Base-by-base conservation (phyloP, 2,888 invertebrate genomes). In the Pycnomerus fuliginosus region DNA sequence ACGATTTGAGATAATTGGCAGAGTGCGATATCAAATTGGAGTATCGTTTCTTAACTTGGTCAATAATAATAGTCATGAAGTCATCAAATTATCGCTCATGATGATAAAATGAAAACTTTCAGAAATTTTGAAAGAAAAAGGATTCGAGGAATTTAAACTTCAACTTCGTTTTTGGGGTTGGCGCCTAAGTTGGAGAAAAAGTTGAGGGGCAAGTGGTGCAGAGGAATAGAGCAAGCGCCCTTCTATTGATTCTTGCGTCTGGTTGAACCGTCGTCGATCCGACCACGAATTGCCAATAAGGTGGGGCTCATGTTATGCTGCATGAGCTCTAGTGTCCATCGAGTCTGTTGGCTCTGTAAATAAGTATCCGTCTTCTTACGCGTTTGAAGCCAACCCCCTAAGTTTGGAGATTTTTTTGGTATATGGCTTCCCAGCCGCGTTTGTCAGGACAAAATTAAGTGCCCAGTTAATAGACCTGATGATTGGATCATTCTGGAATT, bases 401-500 rank as follows among this genome's bases (percentile, higher is more conserved):
- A 24, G 44, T 35, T 43, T 50, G 48, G 44, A 29, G 40, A 32
- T 37, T 48, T 35, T 45, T 42, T 42, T 44, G 50, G 60, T 64
- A 52, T 62, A 64, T 64, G 64, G 62, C 61, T 59, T 56, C 58
- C 35, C 49, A 47, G 50, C 55, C 61, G 32, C 40, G 24, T 28
- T 40, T 37, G 49, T 55, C 34, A 33, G 24, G 23, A 32, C 46
- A 35, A 43, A 42, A 31, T 55, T 51, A 54, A 54, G 58, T 61
- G 60, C 45, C 50, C 45, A 51, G 52, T 44, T 36, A 58, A 22
- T 59, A 65, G 67, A 69, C 79, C 80, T 79, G 80, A 93, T 93
- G 93, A 92, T 93, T 82, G 92, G 92, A 78, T 91, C 92, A 81
- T 92, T 93, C 81, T 92, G 92, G 91, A 93, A 92, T 80, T 80